Base-by-base conservation (phyloP, 1,140 invertebrate genomes). In the Wiebesia pumilae region DNA sequence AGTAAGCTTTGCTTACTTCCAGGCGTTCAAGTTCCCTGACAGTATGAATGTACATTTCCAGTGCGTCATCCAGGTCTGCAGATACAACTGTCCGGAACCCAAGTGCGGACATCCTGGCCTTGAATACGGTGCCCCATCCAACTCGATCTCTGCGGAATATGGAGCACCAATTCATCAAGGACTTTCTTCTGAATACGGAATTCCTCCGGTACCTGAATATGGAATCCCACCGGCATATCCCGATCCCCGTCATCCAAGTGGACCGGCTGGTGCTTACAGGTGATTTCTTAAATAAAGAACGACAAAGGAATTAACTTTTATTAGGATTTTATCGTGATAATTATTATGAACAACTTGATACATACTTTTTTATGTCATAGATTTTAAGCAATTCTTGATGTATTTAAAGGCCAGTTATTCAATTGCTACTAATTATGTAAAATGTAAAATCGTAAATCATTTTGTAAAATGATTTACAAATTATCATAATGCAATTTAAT, bases 11-110 rank as follows among this genome's bases (percentile, higher is more conserved):
- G 98, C 98, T 3, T 98, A 98, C 94, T 99, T 99, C 96, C 97
- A 98, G 94, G 98, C 98, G 1, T 99, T 98, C 94, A 98, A 99
- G 93, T 99, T 99, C 96, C 98, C 98, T 0, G 98, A 99, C 92
- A 98, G 97, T 21, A 98, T 98, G 98, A 98, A 98, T 91, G 98
- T 99, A 3, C 98, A 98, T 95, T 99, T 99, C 96, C 98, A 99
- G 92, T 98, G 98, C 91, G 97, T 98, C 3, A 98, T 99, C 89
- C 98, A 99, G 94, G 98, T 98, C 3, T 99, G 98, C 89, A 95
- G 98, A 85, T 97, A 98, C 92, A 97, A 98, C 91, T 98, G 98
- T 91, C 98, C 98, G 0, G 97, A 98, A 89, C 97, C 97, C 1
- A 97, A 98, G 93, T 98, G 97, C 91, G 96, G 96, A 21, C 95